These are phyloP conservation scores for Idaea biselata DNA, from an alignment of 2,888 invertebrate genomes.

Conservation along the genomic window DNA sequence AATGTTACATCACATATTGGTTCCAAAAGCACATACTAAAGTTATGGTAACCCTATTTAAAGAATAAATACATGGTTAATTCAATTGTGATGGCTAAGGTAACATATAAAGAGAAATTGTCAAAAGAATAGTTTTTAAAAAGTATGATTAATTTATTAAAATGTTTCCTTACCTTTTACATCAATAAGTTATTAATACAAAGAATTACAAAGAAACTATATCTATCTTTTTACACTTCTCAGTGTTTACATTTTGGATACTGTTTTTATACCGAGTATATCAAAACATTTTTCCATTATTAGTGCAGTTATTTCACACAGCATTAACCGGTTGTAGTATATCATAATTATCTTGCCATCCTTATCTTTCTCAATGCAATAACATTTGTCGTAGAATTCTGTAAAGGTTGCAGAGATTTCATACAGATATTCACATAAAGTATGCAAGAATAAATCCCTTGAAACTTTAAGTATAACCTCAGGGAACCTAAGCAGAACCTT, in stretches of 20 bases:
- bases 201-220: constrained; percentile 6
- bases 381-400: constrained; percentile 98
- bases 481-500: constrained; percentile 93
- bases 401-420: constrained; percentile 94
- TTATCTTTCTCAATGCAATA: constrained; percentile 97
- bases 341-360: constrained; percentile 88
- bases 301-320: constrained; percentile 95
- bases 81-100: not conserved
- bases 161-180: not conserved
- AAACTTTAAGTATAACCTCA: constrained; percentile 90
- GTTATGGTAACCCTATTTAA: not conserved
- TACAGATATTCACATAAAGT: constrained; percentile 97
- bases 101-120: not conserved
- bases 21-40: not conserved
- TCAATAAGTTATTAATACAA: not conserved
- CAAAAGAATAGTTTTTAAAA: not conserved
- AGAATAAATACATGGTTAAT: not conserved
- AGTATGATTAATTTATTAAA: not conserved
- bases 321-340: constrained; percentile 92
- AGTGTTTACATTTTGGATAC: constrained; percentile 91
- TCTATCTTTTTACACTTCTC: constrained; percentile 1
- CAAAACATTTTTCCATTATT: constrained; percentile 92
- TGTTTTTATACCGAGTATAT: constrained; percentile 94
- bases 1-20: too few relatives aligned
- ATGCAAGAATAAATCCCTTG: constrained; percentile 91